Conservation (phyloP, 2,797 vertebrate genomes). For the Florisuga fusca region DNA sequence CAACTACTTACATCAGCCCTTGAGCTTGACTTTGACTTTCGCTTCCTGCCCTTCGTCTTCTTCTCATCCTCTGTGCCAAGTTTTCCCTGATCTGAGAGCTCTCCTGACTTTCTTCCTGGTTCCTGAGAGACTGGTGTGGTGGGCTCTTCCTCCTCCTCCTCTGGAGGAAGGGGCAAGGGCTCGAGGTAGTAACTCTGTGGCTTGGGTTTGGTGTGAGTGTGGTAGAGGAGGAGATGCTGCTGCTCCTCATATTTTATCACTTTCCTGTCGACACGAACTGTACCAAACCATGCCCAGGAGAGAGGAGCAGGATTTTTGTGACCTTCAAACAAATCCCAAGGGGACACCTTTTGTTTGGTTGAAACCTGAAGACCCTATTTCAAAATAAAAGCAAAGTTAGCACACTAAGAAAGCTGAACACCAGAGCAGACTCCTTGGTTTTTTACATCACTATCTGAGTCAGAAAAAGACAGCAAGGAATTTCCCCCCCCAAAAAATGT, state of each 20-base stretch:
- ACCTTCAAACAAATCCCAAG: conserved; percentile 82
- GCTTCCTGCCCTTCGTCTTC: conserved; percentile 80
- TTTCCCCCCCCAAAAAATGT: neutral
- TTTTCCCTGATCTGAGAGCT: conserved; percentile 77
- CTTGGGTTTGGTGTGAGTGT: conserved; percentile 78
- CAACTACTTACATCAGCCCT: conserved; percentile 75
- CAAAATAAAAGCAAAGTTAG: neutral
- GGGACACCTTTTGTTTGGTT: conserved; percentile 80
- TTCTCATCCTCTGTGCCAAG: conserved; percentile 68
- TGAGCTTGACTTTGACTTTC: conserved; percentile 75
- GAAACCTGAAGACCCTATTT: conserved; percentile 82
- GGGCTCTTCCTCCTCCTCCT: conserved; percentile 81
- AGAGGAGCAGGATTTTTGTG: conserved; percentile 81
- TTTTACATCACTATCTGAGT: neutral
- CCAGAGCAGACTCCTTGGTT: neutral
- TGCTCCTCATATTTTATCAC: conserved; percentile 79
- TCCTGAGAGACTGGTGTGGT: conserved; percentile 77
- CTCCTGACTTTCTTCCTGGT: conserved; percentile 75
- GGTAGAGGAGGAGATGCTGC: conserved; percentile 79
- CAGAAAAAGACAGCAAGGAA: neutral
- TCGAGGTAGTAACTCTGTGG: conserved; percentile 82
- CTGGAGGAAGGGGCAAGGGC: conserved; percentile 78
- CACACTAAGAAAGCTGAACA: neutral
- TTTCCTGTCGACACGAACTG: conserved; percentile 77
- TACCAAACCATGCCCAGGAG: conserved; percentile 83